phyloP scores from a whole-genome alignment of 2,113 vertebrate genomes.

The Rhombomys opimus region DNA sequence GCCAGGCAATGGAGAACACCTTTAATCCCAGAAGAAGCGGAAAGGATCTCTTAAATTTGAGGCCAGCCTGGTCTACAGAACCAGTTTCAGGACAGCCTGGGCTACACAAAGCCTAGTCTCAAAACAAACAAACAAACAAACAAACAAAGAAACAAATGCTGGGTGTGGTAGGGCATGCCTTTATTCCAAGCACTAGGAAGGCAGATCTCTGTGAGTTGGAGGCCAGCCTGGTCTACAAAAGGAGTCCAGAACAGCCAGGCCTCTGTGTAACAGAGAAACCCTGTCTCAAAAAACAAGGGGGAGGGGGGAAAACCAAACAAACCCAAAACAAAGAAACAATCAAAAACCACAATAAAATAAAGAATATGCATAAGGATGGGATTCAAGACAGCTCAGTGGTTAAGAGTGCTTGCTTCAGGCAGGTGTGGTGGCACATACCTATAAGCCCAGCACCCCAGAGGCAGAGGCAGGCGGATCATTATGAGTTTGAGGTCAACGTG shows the following conservation, averaged over 20 bases:
- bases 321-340: no score
- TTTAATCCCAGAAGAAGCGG: background rate
- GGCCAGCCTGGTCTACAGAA: background rate
- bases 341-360: background rate
- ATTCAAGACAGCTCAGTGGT: background rate
- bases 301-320: no score
- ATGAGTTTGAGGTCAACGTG: no score
- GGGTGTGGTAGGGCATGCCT: background rate
- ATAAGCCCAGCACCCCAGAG: no score
- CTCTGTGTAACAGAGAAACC: background rate
- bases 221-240: background rate
- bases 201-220: background rate
- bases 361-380: background rate
- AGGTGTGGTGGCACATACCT: no score
- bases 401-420: background rate
- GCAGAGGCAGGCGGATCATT: no score
- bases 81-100: background rate
- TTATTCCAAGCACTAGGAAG: background rate
- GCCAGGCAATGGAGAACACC: no score
- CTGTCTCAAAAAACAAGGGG: background rate
- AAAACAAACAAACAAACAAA: background rate
- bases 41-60: background rate
- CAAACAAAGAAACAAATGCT: background rate
- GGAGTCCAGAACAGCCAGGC: background rate
- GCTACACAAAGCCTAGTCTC: background rate